Base-by-base conservation (phyloP, 2,113 vertebrate genomes). In the Polypterus senegalus region DNA sequence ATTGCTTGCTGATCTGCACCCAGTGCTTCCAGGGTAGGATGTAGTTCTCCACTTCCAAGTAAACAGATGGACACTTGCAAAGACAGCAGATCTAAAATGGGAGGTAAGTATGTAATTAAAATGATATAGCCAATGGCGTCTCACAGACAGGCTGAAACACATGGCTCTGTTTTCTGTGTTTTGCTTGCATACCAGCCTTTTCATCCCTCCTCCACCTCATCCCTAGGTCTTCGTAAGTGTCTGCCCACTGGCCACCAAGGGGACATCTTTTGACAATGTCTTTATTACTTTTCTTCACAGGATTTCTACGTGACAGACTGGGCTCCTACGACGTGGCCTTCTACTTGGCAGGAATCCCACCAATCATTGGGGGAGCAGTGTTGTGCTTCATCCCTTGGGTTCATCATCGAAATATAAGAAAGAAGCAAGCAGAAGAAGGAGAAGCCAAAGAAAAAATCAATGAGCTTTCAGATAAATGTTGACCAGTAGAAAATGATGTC, bases 261-360 rank as follows among this genome's bases (percentile, higher is more conserved):
- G 27, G 27, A 2, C 54, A 54, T 57, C 46, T 51, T 7, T 47
- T 48, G 45, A 6, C 10, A 2, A 7, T n/a, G 44, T 57, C 2
- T 63, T 63, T 46, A 27, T 27, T 27, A 27, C 27, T 27, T 27
- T 48, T 79, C 43, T 66, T 57, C 59, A 3, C 72, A 99, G 96
- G 96, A 9, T 81, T 89, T 65, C 83, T 99, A 63, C 83, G 74
- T 11, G 96, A 98, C 71, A 73, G 78, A 5, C 82, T 93, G 3
- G 83, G 83, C 3, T 83, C 63, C 70, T 99, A 99, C 0, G 69
- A 97, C 0, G 69, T 88, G 64, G 92, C 96, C 0, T 98, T 99
- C 77, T 98, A 95, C 80, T 81, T 99, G 69, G 94, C 96, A 0
- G 96, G 96, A 0, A 78, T 97, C 62, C 95, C 96, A 2, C 96